Conservation (phyloP, 2,797 vertebrate genomes). For the Toxotes lorentzi region DNA sequence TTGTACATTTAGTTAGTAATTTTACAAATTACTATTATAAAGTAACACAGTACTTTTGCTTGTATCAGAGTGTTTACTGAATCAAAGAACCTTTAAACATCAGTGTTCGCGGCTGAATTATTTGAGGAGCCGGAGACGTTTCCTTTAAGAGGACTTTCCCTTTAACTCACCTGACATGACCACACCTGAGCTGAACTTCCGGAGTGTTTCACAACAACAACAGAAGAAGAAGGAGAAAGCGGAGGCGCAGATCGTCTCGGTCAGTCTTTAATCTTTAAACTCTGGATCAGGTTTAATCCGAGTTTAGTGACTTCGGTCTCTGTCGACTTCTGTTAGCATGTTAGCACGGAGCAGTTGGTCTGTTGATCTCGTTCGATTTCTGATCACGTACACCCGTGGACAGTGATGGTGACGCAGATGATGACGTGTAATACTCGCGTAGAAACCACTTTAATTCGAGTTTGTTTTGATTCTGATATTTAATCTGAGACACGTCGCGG, state of each 20-base stretch:
- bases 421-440: background rate
- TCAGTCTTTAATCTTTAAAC: background rate
- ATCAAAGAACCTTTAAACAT: too few relatives aligned
- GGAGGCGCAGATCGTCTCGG: background rate
- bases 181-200: conserved; percentile 63
- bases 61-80: too few relatives aligned
- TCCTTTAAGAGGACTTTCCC: conserved; percentile 47
- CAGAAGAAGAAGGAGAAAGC: background rate
- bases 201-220: conserved; percentile 27
- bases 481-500: background rate
- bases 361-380: background rate
- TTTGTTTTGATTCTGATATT: background rate
- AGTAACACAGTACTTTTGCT: too few relatives aligned
- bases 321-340: background rate
- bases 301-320: background rate
- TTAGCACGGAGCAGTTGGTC: background rate
- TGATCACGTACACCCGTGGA: background rate
- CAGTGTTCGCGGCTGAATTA: too few relatives aligned
- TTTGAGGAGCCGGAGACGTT: too few relatives aligned
- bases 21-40: too few relatives aligned
- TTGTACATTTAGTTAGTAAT: too few relatives aligned
- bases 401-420: background rate
- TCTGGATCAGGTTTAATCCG: background rate
- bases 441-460: background rate
- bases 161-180: conserved; percentile 51